These are phyloP conservation scores for Hypsopygia costalis DNA, from an alignment of 2,888 invertebrate genomes.

Conservation along the genomic window DNA sequence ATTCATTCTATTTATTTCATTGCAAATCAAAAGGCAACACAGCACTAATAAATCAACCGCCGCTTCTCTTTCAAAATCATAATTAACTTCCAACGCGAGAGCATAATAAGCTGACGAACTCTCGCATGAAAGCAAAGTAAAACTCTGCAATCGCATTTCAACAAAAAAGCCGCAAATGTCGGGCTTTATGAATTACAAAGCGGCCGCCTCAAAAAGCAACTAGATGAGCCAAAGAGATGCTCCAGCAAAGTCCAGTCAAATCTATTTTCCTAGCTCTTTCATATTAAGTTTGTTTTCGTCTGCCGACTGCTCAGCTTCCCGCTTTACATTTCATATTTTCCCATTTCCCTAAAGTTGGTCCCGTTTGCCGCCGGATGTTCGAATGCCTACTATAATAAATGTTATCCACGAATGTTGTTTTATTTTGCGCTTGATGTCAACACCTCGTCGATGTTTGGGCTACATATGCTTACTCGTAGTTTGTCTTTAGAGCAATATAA, in stretches of 20 bases:
- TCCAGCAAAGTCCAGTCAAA: slow-evolving; percentile 39
- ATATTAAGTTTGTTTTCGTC: slow-evolving; percentile 48
- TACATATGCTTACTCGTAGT: slow-evolving; percentile 29
- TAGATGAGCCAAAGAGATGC: slow-evolving; percentile 32
- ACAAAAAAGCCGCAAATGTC: slow-evolving; percentile 21
- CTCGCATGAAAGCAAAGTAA: slow-evolving; percentile 13
- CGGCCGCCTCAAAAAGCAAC: slow-evolving; percentile 29
- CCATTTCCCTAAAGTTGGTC: slow-evolving; percentile 35
- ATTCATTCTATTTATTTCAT: neutral
- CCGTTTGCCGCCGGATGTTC: slow-evolving; percentile 32
- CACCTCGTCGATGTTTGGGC: slow-evolving; percentile 16
- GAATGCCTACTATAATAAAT: slow-evolving; percentile 66
- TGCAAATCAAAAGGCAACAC: no score
- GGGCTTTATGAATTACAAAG: slow-evolving; percentile 29
- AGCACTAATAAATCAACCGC: slow-evolving; percentile 6
- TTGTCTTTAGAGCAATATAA: slow-evolving; percentile 23
- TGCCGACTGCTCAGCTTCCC: slow-evolving; percentile 39
- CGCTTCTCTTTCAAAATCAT: neutral
- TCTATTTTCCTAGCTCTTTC: slow-evolving; percentile 43
- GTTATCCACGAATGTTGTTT: slow-evolving; percentile 67
- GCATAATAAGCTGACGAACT: slow-evolving; percentile 13
- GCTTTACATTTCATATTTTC: slow-evolving; percentile 52
- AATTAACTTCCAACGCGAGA: slow-evolving; percentile 1
- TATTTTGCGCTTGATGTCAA: slow-evolving; percentile 60
- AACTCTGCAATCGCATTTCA: slow-evolving; percentile 18